Conservation (phyloP, 1,140 invertebrate species). For the Hestina assimilis region DNA sequence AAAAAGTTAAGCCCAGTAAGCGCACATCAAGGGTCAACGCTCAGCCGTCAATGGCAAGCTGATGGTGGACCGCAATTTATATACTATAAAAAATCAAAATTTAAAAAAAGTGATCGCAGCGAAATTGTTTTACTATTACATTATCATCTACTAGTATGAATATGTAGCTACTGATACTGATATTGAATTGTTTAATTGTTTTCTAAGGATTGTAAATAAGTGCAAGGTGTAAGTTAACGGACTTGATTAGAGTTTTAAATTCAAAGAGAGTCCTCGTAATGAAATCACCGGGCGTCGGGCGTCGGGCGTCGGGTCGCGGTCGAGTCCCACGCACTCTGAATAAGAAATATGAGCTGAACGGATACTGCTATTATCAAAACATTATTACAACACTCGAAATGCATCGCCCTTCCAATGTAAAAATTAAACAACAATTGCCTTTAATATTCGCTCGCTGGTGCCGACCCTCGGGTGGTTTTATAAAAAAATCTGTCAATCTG, state of each 20-base stretch:
- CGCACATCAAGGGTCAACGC: slow-evolving; percentile 52
- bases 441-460: slow-evolving; percentile 73
- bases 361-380: slow-evolving; percentile 77
- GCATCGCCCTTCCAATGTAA: slow-evolving; percentile 72
- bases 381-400: slow-evolving; percentile 77
- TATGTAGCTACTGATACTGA: too few relatives aligned
- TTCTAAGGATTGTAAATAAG: slow-evolving; percentile 1
- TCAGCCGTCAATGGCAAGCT: slow-evolving; percentile 56
- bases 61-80: slow-evolving; percentile 55
- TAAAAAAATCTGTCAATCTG: slow-evolving; percentile 77
- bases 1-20: slow-evolving; percentile 36
- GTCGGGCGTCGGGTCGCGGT: slow-evolving; percentile 28
- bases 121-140: too few relatives aligned
- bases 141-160: too few relatives aligned
- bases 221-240: slow-evolving; percentile 59
- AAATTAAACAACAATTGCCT: slow-evolving; percentile 79
- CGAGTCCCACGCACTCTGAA: slow-evolving; percentile 71
- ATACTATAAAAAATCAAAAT: slow-evolving; percentile 11
- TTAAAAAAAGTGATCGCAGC: too few relatives aligned
- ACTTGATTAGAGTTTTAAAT: slow-evolving; percentile 55
- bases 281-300: slow-evolving; percentile 39
- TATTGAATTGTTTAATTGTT: neutral
- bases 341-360: slow-evolving; percentile 76
- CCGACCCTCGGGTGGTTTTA: slow-evolving; percentile 64
- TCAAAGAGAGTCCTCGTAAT: slow-evolving; percentile 50